Base-by-base conservation (phyloP, 2,797 vertebrate genomes). In the Coranthus polyacanthus region DNA sequence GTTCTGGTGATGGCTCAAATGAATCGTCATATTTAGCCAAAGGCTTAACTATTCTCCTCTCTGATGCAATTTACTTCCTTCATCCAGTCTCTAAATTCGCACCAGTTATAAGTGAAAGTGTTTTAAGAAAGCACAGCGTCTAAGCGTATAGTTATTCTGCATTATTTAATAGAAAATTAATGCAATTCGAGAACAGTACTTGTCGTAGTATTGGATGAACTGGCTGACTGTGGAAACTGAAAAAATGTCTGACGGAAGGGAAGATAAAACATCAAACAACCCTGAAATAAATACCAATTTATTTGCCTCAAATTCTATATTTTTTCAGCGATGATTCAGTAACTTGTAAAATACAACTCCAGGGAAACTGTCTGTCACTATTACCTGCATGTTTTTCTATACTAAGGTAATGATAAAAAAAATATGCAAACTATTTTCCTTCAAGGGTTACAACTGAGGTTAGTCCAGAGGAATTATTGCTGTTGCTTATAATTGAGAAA, bases 381-480 rank as follows among this genome's bases (percentile, higher is more conserved):
- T 77, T 63, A 75, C 55, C 44, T 74, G 43, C 66, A 36, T 60
- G 18, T 22, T 24, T 62, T 74, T 67, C 75, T 75, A 70, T 82
- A 61, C 79, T 66, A 82, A 79, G 68, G 55, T 56, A 86, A 81
- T 74, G 42, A 43, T 49, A 12, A 29, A 29, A 29, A 32, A 1
- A 32, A 55, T 41, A 60, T 85, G 67, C 69, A 71, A 76, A 55
- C 72, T 53, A 42, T 68, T 72, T 79, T 32, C 24, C 36, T 66
- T 76, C 45, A 62, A 79, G 68, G 57, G 26, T 56, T 67, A 78
- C 63, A 88, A 53, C 43, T 71, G 62, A 76, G 56, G 71, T 84
- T 68, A 69, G 62, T 80, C 57, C 70, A 69, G 34, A 81, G 74
- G 85, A 80, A 84, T 89, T 83, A 85, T 72, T 72, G 56, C 73